Evolutionary conservation across 2,888 invertebrate genomes (phyloP).

Genomic region (Tinea trinotella): DNA sequence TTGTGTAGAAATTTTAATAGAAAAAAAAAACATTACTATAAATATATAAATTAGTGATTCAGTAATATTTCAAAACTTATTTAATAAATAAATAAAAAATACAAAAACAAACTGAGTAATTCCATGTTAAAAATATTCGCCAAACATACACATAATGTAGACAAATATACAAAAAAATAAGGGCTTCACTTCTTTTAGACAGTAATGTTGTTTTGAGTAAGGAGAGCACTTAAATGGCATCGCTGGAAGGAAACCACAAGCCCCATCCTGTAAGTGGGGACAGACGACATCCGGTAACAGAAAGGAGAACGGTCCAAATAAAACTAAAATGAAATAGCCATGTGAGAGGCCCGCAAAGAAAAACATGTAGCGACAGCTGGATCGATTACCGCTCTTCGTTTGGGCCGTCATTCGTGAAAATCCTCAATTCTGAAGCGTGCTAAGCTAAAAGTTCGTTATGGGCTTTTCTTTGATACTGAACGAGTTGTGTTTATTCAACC

Average conservation of each 20-base stretch:
- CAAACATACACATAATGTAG: background rate
- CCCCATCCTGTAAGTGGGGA: conserved; percentile 32
- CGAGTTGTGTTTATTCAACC: background rate
- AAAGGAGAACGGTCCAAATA: background rate
- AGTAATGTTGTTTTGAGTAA: conserved; percentile 11
- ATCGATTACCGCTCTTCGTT: conserved; percentile 15
- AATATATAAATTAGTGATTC: too few relatives aligned
- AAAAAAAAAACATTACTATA: too few relatives aligned
- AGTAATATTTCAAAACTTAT: too few relatives aligned
- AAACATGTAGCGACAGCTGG: conserved; percentile 9
- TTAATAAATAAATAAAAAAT: too few relatives aligned
- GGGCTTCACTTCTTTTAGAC: background rate
- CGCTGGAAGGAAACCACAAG: conserved; percentile 31
- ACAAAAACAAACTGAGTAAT: too few relatives aligned
- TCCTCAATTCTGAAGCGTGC: conserved; percentile 1
- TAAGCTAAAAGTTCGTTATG: conserved; percentile 8
- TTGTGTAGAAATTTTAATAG: too few relatives aligned
- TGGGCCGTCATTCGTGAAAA: conserved; percentile 12
- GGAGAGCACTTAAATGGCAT: conserved; percentile 16
- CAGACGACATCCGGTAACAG: conserved; percentile 19
- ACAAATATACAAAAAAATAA: background rate
- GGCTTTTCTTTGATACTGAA: background rate
- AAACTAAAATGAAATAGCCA: background rate
- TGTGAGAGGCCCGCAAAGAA: conserved; percentile 6
- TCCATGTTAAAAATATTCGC: background rate